Evolutionary conservation across 64 coral and sea anemone genomes (phyloP).

Genomic region (Stichodactyla helianthus): DNA sequence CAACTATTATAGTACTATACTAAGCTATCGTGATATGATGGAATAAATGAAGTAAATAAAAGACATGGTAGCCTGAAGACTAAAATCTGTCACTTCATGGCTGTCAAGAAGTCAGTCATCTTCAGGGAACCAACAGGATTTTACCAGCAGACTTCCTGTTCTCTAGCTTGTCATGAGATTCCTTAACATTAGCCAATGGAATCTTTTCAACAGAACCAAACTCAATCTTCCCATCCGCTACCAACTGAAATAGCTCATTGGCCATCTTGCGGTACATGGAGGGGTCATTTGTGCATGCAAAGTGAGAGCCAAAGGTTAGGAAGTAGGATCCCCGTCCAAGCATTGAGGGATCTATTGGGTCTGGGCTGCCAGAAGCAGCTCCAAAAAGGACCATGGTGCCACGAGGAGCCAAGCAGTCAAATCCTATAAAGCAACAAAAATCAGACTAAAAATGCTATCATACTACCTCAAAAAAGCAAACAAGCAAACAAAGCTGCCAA

Average conservation of each 20-base stretch:
- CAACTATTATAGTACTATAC: too few species aligned
- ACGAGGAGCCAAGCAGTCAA: slow-evolving; percentile 53
- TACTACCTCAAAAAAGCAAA: too few species aligned
- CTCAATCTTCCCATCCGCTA: slow-evolving; percentile 60
- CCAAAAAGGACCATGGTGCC: slow-evolving; percentile 74
- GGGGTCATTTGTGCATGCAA: slow-evolving; percentile 47
- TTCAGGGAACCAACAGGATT: slow-evolving; percentile 51
- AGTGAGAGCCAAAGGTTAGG: slow-evolving; percentile 41
- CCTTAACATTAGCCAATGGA: slow-evolving; percentile 42
- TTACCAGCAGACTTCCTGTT: slow-evolving; percentile 62
- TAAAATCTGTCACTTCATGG: background rate
- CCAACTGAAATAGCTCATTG: slow-evolving; percentile 54
- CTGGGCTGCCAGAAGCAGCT: slow-evolving; percentile 47
- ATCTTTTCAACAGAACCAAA: slow-evolving; percentile 66
- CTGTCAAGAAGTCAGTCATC: background rate
- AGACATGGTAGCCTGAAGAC: too few species aligned
- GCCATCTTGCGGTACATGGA: slow-evolving; percentile 34
- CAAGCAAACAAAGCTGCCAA: background rate
- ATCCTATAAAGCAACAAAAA: slow-evolving; percentile 19
- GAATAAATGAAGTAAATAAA: too few species aligned
- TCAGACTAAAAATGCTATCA: too few species aligned
- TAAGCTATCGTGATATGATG: too few species aligned
- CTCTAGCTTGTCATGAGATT: slow-evolving; percentile 71
- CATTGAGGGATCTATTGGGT: slow-evolving; percentile 32
- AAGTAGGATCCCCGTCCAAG: slow-evolving; percentile 54